Base-by-base conservation (phyloP, 2,113 vertebrate species). In the Ancistrus triradiatus region DNA sequence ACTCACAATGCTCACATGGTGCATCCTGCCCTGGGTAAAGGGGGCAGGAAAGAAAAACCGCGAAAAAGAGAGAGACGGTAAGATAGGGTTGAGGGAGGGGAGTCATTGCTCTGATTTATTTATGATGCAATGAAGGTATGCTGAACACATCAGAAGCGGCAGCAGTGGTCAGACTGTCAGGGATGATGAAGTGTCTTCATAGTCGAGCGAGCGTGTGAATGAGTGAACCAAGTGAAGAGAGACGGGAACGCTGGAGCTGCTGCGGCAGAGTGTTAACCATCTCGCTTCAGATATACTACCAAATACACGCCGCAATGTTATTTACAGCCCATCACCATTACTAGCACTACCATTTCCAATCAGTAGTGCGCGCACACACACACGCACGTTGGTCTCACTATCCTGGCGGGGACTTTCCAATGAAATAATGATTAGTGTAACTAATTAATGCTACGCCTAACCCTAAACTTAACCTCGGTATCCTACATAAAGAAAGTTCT, bases 61-160 rank as follows among this genome's bases (percentile, higher is more conserved):
- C n/a, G n/a, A n/a, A n/a, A n/a, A n/a, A n/a, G n/a, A n/a, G n/a
- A 80, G 74, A 84, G 79, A 84, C 65, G 81, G 68, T 63, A 71
- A 70, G 75, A 69, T 35, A 64, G 72, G 70, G 38, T 5, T n/a
- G 64, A 72, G 82, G 68, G 56, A 68, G 66, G 76, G 88, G 87
- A 90, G 92, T 90, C 73, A 93, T 93, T 92, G 92, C 89, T 93
- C 92, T 93, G 93, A 84, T 95, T 95, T 98, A 97, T 98, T 96
- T 95, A 97, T 96, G 93, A 94, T 91, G 91, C 91, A 90, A 89
- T 91, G 91, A 92, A 95, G 92, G 92, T 92, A 93, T 93, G 91
- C 91, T 90, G 92, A 93, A 91, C 74, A 83, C 88, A 89, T 93
- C 90, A 90, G 91, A 92, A 91, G 83, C 90, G 88, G 89, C 91